Percentiles rank a stretch among this genome's conserved stretches.
Evolutionary conservation across 1,140 invertebrate genomes (phyloP).

Genomic region (Micrasema longulum): DNA sequence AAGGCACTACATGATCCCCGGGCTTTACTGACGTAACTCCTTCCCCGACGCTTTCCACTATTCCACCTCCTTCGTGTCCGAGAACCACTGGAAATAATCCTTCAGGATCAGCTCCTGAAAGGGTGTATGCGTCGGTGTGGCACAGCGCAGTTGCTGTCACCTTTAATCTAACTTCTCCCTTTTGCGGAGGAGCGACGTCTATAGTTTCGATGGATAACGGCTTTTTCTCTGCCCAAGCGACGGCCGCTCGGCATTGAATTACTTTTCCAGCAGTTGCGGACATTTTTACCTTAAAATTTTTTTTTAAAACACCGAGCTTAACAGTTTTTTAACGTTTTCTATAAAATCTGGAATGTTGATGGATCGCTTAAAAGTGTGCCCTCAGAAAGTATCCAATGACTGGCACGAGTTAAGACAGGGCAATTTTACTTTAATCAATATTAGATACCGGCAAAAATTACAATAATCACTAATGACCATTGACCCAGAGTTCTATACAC

Average conservation of each 20-base stretch:
- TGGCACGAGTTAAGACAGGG: too few species aligned
- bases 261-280: conserved; percentile 38
- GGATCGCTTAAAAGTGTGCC: too few species aligned
- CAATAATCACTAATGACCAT: too few species aligned
- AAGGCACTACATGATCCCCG: conserved; percentile 96
- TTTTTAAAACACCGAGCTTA: too few species aligned
- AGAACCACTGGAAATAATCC: conserved; percentile 93
- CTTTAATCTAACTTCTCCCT: conserved; percentile 86
- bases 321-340: too few species aligned
- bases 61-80: conserved; percentile 94
- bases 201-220: conserved; percentile 90
- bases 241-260: conserved; percentile 91
- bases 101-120: conserved; percentile 93
- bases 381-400: too few species aligned
- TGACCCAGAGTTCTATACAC: too few species aligned
- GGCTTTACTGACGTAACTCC: conserved; percentile 89
- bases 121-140: conserved; percentile 96
- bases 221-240: conserved; percentile 91
- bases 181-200: conserved; percentile 94
- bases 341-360: too few species aligned
- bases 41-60: conserved; percentile 95
- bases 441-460: too few species aligned
- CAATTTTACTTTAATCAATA: too few species aligned
- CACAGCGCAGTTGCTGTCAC: conserved; percentile 92
- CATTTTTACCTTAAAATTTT: conserved; percentile 4